Conservation (phyloP, 1,140 invertebrate species). For the Drosophila paulistorum region DNA sequence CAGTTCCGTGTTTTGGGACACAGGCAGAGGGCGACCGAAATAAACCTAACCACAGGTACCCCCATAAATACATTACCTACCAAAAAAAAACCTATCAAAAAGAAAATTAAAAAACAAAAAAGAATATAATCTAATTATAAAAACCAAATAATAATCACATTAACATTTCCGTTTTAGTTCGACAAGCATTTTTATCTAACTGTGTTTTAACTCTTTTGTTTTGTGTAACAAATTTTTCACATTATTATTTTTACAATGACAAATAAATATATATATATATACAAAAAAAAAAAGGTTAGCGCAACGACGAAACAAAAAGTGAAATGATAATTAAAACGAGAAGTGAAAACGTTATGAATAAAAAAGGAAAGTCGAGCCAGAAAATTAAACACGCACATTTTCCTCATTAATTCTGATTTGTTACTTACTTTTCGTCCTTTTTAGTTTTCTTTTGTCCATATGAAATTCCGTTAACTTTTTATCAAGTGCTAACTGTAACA, state of each 20-base stretch:
- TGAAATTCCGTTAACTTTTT: constrained; percentile 52
- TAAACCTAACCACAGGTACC: constrained; percentile 97
- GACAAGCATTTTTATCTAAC: constrained; percentile 55
- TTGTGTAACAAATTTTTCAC: constrained; percentile 54
- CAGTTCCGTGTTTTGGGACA: constrained; percentile 97
- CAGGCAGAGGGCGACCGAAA: constrained; percentile 94
- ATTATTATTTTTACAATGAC: constrained; percentile 48
- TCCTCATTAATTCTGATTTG: constrained; percentile 40
- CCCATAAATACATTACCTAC: constrained; percentile 76
- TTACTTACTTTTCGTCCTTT: constrained; percentile 20
- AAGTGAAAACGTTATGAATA: neutral
- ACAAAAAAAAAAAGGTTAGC: constrained; percentile 15
- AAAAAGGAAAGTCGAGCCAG: neutral
- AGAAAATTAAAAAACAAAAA: constrained; percentile 26
- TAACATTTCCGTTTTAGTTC: constrained; percentile 66
- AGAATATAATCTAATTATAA: constrained; percentile 21
- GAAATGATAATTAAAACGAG: neutral
- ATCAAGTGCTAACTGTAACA: constrained; percentile 74
- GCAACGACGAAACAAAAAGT: constrained; percentile 12
- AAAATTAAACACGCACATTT: constrained; percentile 42
- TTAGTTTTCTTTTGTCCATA: constrained; percentile 23
- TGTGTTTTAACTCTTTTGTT: constrained; percentile 42
- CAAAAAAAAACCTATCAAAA: constrained; percentile 41
- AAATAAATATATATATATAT: constrained; percentile 13
- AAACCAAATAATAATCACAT: constrained; percentile 57